Conservation (phyloP, 2,797 vertebrate genomes). For the Cuniculus paca region DNA sequence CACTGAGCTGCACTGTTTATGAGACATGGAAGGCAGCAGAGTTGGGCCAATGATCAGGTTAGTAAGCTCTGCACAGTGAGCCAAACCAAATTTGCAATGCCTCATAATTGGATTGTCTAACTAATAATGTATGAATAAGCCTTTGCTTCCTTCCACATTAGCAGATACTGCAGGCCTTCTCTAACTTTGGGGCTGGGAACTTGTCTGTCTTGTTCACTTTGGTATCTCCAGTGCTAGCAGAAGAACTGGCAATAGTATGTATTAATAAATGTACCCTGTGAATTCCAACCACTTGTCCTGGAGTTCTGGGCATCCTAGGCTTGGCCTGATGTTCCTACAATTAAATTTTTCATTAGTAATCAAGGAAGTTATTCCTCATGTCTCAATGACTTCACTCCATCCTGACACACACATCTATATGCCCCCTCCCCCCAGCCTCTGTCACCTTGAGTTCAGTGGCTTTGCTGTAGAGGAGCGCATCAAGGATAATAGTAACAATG, state of each 20-base stretch:
- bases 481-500: not conserved
- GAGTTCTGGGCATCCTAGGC: not conserved
- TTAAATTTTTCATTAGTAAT: slow-evolving; percentile 35
- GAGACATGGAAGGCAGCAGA: not conserved
- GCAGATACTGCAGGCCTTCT: not conserved
- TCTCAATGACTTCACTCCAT: not conserved
- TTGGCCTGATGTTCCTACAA: not conserved
- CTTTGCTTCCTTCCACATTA: not conserved
- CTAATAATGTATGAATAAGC: not conserved
- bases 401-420: not conserved
- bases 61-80: slow-evolving; percentile 20
- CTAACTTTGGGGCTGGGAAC: not conserved
- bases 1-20: not conserved
- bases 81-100: slow-evolving; percentile 13
- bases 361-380: slow-evolving; percentile 2
- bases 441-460: not conserved
- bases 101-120: not conserved
- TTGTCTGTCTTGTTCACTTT: slow-evolving; percentile 8
- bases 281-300: slow-evolving; percentile 2
- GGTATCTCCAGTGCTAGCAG: not conserved
- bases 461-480: not conserved
- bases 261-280: not conserved
- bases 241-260: not conserved
- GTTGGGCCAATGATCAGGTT: not conserved
- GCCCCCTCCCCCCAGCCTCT: not conserved